These are phyloP conservation scores for Drosophila helvetica DNA, from an alignment of 2,888 invertebrate genomes.

Conservation along the genomic window DNA sequence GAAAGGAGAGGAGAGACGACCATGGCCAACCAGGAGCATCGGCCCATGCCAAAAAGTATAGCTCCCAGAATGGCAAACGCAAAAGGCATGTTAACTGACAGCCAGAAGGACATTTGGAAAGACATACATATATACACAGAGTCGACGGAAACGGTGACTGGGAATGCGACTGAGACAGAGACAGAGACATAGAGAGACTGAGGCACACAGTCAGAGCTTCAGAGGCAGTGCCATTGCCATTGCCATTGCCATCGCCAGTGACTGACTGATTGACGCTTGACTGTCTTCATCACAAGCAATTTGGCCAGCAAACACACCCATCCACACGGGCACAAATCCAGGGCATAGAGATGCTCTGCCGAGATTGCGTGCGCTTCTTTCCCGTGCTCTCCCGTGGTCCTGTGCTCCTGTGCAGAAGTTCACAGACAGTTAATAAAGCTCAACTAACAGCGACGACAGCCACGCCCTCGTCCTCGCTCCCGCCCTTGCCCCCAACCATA, in stretches of 20 bases:
- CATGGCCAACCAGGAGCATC: slow-evolving; percentile 10
- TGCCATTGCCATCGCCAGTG: slow-evolving; percentile 42
- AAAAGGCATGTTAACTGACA: slow-evolving; percentile 76
- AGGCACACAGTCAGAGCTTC: slow-evolving; percentile 15
- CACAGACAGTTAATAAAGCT: slow-evolving; percentile 74
- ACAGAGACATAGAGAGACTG: slow-evolving; percentile 14
- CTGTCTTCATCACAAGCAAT: slow-evolving; percentile 79
- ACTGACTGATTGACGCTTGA: slow-evolving; percentile 76
- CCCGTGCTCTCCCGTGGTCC: too few relatives aligned
- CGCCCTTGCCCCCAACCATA: neutral
- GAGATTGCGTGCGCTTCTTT: slow-evolving; percentile 63
- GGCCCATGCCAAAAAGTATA: slow-evolving; percentile 28
- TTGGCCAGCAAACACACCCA: slow-evolving; percentile 70
- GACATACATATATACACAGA: slow-evolving; percentile 41
- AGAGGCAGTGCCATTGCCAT: slow-evolving; percentile 8
- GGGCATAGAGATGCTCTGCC: slow-evolving; percentile 38
- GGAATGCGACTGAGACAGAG: slow-evolving; percentile 25
- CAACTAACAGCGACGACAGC: slow-evolving; percentile 57
- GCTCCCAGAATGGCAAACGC: slow-evolving; percentile 56
- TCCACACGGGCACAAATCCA: slow-evolving; percentile 18
- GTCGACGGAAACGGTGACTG: slow-evolving; percentile 32
- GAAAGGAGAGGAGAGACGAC: neutral
- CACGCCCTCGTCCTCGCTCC: slow-evolving; percentile 36
- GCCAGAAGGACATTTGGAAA: slow-evolving; percentile 60
- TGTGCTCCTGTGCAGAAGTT: slow-evolving; percentile 52